Conservation (phyloP, 2,797 vertebrate species). For the Anguilla megastoma region DNA sequence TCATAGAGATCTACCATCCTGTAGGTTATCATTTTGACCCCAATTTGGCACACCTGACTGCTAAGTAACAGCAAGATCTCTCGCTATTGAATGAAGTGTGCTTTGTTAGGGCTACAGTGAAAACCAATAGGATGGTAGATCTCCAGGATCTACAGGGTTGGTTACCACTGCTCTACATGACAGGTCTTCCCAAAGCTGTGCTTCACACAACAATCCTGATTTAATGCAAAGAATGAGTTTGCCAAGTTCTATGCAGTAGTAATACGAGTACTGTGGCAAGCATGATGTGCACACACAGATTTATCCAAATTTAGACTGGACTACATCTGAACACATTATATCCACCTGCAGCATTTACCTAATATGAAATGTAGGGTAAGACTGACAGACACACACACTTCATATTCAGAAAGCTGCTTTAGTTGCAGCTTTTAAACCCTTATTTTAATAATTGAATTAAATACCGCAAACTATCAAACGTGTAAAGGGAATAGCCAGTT, state of each 20-base stretch:
- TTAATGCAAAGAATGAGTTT: background rate
- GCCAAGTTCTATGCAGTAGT: background rate
- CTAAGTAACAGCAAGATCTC: too few species aligned
- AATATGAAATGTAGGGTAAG: background rate
- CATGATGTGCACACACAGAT: background rate
- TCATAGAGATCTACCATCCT: too few species aligned
- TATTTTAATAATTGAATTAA: background rate
- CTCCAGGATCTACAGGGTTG: too few species aligned
- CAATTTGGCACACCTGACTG: too few species aligned
- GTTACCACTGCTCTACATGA: background rate
- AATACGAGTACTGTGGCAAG: background rate
- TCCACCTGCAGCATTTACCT: background rate
- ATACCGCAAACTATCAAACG: background rate
- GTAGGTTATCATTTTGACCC: too few species aligned
- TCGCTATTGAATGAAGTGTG: too few species aligned
- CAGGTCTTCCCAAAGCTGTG: background rate
- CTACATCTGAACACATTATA: background rate
- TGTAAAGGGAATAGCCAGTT: background rate
- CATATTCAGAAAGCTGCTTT: background rate
- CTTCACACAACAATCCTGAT: background rate
- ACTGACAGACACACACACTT: background rate
- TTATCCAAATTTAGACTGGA: background rate
- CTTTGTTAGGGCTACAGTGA: too few species aligned
- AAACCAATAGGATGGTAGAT: too few species aligned
- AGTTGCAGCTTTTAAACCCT: background rate